Evolutionary conservation across 2,797 vertebrate species (phyloP).

Genomic region (Todus mexicanus): DNA sequence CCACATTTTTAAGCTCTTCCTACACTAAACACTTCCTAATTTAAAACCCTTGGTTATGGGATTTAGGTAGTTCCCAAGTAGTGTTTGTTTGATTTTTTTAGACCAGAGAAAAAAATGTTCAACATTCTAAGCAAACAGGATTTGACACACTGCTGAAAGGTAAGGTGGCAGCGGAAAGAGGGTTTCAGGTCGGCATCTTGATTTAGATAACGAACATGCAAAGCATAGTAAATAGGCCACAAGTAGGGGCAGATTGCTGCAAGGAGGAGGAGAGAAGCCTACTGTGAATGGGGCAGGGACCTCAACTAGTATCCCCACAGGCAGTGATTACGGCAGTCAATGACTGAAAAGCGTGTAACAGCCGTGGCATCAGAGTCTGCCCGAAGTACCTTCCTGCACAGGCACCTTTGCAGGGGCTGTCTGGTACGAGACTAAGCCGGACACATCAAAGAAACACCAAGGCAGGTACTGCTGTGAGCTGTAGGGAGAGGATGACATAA

Average conservation of each 20-base stretch:
- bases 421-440: not conserved
- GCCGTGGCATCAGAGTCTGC: not conserved
- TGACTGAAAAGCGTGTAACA: conserved; percentile 39
- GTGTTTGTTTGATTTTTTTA: not conserved
- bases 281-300: not conserved
- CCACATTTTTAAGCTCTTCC: not conserved
- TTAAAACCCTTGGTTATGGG: not conserved
- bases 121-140: conserved; percentile 3
- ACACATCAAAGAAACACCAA: conserved; percentile 38
- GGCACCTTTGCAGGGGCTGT: not conserved
- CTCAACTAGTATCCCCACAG: not conserved
- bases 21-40: not conserved
- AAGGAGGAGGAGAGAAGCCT: not conserved
- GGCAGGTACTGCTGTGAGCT: conserved; percentile 16
- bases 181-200: not conserved
- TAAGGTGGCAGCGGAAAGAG: not conserved
- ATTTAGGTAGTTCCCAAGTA: not conserved
- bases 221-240: not conserved
- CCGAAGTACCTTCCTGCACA: not conserved
- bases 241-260: conserved; percentile 14
- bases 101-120: not conserved
- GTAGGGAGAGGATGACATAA: not conserved
- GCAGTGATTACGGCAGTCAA: not conserved
- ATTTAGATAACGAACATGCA: not conserved
- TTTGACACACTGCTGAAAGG: conserved; percentile 30